Conservation (phyloP, 2,888 invertebrate species). For the Parochlus steinenii region DNA sequence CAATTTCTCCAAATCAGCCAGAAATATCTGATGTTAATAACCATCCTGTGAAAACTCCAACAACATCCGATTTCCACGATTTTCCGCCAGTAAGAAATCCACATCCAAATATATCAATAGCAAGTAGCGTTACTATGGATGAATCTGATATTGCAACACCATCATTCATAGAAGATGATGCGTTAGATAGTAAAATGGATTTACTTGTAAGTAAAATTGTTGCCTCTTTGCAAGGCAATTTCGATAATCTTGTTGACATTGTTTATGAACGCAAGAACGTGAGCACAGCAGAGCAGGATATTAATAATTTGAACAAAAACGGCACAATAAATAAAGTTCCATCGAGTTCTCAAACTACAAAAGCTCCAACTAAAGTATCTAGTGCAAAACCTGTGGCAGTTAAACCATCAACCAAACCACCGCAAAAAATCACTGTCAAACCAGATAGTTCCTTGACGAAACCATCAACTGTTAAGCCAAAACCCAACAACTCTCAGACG, state of each 20-base stretch:
- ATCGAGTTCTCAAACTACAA: constrained; percentile 17
- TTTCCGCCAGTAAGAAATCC: constrained; percentile 79
- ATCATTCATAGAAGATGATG: constrained; percentile 56
- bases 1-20: not conserved
- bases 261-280: constrained; percentile 38
- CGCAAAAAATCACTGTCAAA: constrained; percentile 8
- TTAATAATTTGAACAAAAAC: constrained; percentile 14
- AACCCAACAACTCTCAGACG: constrained; percentile 11
- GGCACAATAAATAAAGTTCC: constrained; percentile 13
- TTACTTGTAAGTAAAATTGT: constrained; percentile 70
- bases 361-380: constrained; percentile 17
- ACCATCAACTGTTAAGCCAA: no score
- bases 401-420: constrained; percentile 14
- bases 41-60: constrained; percentile 40
- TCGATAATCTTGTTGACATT: constrained; percentile 62
- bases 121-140: constrained; percentile 37
- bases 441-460: no score
- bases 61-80: constrained; percentile 53
- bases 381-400: constrained; percentile 14
- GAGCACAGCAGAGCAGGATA: constrained; percentile 17
- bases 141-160: constrained; percentile 58
- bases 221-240: constrained; percentile 65
- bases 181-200: constrained; percentile 62
- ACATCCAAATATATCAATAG: constrained; percentile 56
- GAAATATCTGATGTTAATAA: constrained; percentile 19